phyloP scores from a whole-genome alignment of 2,113 vertebrate species.

The Mellivora capensis region DNA sequence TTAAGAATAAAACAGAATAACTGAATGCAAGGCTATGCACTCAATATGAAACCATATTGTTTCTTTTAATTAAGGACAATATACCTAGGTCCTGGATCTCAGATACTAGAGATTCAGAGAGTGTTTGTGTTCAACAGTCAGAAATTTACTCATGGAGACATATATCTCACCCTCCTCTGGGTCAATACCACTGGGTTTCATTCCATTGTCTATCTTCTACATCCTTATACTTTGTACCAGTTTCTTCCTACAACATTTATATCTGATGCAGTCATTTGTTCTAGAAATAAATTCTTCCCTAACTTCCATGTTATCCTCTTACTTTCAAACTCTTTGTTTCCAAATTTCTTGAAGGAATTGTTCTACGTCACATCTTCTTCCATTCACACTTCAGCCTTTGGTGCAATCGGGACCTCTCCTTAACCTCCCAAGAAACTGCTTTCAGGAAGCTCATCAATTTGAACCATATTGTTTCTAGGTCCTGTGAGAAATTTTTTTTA shows the following conservation, averaged over 20 bases:
- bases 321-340: not conserved
- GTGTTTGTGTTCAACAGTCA: not conserved
- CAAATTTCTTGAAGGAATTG: not conserved
- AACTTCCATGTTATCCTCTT: not conserved
- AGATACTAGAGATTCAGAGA: not conserved
- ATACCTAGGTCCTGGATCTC: not conserved
- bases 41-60: not conserved
- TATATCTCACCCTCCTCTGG: not conserved
- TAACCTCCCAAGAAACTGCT: not conserved
- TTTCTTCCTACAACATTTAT: not conserved
- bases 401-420: not conserved
- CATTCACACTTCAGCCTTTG: not conserved
- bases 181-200: not conserved
- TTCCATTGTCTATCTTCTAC: not conserved
- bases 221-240: not conserved
- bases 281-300: not conserved
- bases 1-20: constrained; percentile 45
- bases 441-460: not conserved
- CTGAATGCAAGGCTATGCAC: constrained; percentile 8
- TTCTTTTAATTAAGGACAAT: not conserved
- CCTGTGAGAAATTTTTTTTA: too few species aligned
- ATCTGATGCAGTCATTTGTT: not conserved
- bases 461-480: not conserved
- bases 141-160: not conserved
- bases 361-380: not conserved